These are phyloP conservation scores for Pandion haliaetus DNA, from an alignment of 2,113 vertebrate genomes.

Conservation along the genomic window DNA sequence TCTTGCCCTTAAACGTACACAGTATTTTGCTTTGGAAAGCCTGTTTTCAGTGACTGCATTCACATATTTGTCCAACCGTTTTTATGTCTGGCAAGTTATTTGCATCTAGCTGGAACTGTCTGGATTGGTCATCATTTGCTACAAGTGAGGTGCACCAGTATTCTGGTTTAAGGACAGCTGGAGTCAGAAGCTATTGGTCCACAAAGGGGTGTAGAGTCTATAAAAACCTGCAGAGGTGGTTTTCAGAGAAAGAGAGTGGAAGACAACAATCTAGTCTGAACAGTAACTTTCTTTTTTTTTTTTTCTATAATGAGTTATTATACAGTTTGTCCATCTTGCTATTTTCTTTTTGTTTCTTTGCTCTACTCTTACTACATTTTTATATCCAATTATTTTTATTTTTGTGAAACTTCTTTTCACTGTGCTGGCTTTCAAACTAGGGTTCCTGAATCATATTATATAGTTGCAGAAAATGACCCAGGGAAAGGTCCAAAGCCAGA, in stretches of 20 bases:
- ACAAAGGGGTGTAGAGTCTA: not conserved
- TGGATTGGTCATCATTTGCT: not conserved
- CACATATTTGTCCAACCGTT: rapidly evolving
- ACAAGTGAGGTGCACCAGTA: too few species aligned
- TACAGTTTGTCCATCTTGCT: not conserved
- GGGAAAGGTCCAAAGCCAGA: not conserved
- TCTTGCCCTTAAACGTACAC: not conserved
- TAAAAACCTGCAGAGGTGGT: not conserved
- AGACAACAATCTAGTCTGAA: not conserved
- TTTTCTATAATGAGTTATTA: not conserved
- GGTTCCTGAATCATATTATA: not conserved
- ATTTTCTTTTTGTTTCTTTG: not conserved
- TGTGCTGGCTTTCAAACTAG: not conserved
- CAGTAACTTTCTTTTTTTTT: not conserved
- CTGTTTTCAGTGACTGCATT: not conserved
- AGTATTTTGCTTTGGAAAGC: not conserved
- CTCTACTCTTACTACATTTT: not conserved
- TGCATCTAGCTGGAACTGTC: not conserved
- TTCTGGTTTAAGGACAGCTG: not conserved
- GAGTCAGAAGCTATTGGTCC: not conserved
- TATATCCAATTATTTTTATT: not conserved
- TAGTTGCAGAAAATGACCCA: not conserved
- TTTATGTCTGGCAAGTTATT: not conserved
- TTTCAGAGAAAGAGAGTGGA: not conserved
- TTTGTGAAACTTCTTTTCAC: not conserved